Base-by-base conservation (phyloP, 2,113 vertebrate genomes). In the Oreochromis spilurus region DNA sequence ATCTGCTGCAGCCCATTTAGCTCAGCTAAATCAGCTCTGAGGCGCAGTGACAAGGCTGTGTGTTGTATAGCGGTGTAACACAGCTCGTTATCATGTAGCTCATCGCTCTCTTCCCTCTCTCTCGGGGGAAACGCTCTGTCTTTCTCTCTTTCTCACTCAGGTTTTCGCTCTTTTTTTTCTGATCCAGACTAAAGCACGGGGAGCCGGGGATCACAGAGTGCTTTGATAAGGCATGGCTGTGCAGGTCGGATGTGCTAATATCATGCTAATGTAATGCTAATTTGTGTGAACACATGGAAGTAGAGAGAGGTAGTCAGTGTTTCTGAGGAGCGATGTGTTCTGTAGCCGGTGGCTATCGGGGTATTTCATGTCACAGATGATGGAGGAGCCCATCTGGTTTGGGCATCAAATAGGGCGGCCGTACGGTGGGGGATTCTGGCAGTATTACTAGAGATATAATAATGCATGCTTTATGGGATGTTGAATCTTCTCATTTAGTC, bases 1-100 rank as follows among this genome's bases (percentile, higher is more conserved):
- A 96, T 95, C 92, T 95, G 94, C 94, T 95, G 91, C 90, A 90
- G 91, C 93, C 88, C 89, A 90, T 95, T 95, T 95, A 92, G 91
- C 89, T 89, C 81, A 53, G 90, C 75, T 26, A 72, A 72, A 72
- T 72, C 72, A 84, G 92, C 91, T 93, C 91, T 84, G 91, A 94
- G 90, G 87, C 82, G 5, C 88, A 11, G 88, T 88, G 94, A 94
- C 94, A 92, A 91, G 92, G 57, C 85, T 90, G 89, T 88, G 93
- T 92, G 92, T 91, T 94, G 92, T 92, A 87, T 53, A 84, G 92
- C 88, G 5, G 88, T 87, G 92, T 92, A 94, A 95, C 93, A 94
- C 93, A 86, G 89, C 93, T 95, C 91, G 89, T 95, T 96, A 95
- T 94, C 93, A 91, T 92, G 93, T 93, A 93, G 92, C 95, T 94